Evolutionary conservation across 1,140 invertebrate genomes (phyloP).

Genomic region (Pseudobourletiella spinata): DNA sequence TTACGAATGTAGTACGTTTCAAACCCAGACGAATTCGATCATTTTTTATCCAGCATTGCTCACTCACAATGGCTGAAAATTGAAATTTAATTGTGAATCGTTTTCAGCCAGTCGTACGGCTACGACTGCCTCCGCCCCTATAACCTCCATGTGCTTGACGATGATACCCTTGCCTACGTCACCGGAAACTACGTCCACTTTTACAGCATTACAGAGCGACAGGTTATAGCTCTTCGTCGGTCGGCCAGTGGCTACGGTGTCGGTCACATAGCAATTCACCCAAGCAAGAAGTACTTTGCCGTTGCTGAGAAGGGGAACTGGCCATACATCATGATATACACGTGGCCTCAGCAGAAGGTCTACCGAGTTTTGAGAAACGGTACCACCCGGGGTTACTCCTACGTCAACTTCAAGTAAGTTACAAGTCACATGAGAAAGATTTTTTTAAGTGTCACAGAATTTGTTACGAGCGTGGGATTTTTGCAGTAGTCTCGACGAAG

Average conservation of each 20-base stretch:
- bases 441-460: no score
- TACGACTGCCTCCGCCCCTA: slow-evolving; percentile 71
- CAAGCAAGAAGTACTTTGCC: slow-evolving; percentile 58
- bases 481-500: slow-evolving; percentile 70
- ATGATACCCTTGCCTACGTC: slow-evolving; percentile 60
- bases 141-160: slow-evolving; percentile 66
- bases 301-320: slow-evolving; percentile 59
- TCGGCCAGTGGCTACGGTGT: slow-evolving; percentile 64
- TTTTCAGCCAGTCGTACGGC: slow-evolving; percentile 66
- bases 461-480: no score
- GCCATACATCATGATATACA: slow-evolving; percentile 71
- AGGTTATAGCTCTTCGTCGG: slow-evolving; percentile 56
- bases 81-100: not conserved
- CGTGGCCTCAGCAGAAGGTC: slow-evolving; percentile 66
- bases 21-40: not conserved
- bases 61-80: not conserved
- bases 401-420: slow-evolving; percentile 70
- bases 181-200: slow-evolving; percentile 73
- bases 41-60: not conserved
- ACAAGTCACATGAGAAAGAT: no score
- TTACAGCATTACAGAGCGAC: slow-evolving; percentile 53
- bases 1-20: slow-evolving; percentile 23
- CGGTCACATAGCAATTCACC: slow-evolving; percentile 68
- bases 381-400: slow-evolving; percentile 59
- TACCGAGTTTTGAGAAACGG: slow-evolving; percentile 61